phyloP scores from a whole-genome alignment of 2,113 vertebrate species.

The Muntiacus muntjak region DNA sequence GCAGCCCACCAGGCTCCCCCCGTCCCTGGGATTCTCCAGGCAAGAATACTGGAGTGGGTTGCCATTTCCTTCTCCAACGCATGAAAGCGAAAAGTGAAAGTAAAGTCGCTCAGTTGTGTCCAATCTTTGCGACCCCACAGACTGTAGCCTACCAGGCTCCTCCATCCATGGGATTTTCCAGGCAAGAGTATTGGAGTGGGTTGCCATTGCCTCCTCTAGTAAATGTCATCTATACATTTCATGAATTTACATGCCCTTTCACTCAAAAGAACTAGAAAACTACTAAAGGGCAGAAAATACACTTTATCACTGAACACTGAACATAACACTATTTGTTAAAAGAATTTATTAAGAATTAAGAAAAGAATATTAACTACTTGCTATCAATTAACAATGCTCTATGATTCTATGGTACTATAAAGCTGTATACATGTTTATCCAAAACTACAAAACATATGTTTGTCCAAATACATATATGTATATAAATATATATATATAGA shows the following conservation, averaged over 20 bases:
- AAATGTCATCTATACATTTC: neutral
- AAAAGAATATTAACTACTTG: neutral
- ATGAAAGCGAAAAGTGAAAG: too few species aligned
- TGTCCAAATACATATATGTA: neutral
- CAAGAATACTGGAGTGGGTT: too few species aligned
- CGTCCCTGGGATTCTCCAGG: too few species aligned
- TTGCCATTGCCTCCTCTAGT: neutral
- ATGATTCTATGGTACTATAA: neutral
- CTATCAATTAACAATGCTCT: neutral
- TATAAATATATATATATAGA: neutral
- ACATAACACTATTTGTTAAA: neutral
- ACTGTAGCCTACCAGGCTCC: too few species aligned
- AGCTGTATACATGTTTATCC: neutral
- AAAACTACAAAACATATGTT: neutral
- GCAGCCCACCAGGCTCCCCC: too few species aligned
- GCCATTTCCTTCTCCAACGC: too few species aligned
- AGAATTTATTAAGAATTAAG: neutral
- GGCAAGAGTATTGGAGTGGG: too few species aligned
- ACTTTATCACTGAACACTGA: neutral
- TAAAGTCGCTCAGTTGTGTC: too few species aligned
- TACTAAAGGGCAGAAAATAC: neutral
- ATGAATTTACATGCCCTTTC: neutral
- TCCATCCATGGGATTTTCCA: too few species aligned
- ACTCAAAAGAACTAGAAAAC: neutral
- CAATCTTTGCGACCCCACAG: too few species aligned